Conservation (phyloP, 2,888 invertebrate species). For the Scaptomyza flava region DNA sequence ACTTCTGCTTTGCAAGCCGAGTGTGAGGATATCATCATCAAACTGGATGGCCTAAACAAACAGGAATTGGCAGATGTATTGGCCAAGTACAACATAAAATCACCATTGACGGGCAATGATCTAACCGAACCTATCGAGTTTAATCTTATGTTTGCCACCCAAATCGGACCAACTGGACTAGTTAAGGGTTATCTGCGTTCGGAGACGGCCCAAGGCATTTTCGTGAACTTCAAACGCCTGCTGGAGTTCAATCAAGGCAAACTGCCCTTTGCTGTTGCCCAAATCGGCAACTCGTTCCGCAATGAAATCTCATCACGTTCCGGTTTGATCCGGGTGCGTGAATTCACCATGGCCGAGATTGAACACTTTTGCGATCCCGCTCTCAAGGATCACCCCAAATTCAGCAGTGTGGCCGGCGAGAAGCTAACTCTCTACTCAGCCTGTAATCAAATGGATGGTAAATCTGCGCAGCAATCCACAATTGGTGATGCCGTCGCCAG, state of each 20-base stretch:
- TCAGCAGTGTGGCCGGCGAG: slow-evolving; percentile 90
- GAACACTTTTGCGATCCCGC: slow-evolving; percentile 99
- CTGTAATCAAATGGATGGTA: slow-evolving; percentile 98
- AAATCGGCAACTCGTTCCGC: slow-evolving; percentile 98
- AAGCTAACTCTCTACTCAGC: slow-evolving; percentile 95
- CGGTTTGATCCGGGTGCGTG: slow-evolving; percentile 96
- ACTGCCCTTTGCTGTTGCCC: slow-evolving; percentile 98
- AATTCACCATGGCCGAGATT: slow-evolving; percentile 99
- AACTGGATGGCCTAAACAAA: slow-evolving; percentile 95
- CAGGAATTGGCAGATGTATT: slow-evolving; percentile 95
- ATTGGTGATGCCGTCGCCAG: slow-evolving; percentile 95
- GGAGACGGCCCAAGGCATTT: slow-evolving; percentile 99
- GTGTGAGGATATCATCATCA: slow-evolving; percentile 82
- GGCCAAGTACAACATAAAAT: slow-evolving; percentile 95
- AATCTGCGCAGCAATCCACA: slow-evolving; percentile 89
- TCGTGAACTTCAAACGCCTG: slow-evolving; percentile 99
- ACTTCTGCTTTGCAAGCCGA: slow-evolving; percentile 86
- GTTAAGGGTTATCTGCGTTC: slow-evolving; percentile 97
- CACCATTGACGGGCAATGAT: slow-evolving; percentile 97
- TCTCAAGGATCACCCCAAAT: slow-evolving; percentile 95
- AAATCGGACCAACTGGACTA: slow-evolving; percentile 98
- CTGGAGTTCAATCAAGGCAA: slow-evolving; percentile 98
- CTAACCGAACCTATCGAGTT: slow-evolving; percentile 98
- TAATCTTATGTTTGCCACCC: slow-evolving; percentile 99
- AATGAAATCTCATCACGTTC: slow-evolving; percentile 99